Evolutionary conservation across 2,113 vertebrate species (phyloP), one percentile per base, ranked within the genome.

Genomic region (Leptosomus discolor): DNA sequence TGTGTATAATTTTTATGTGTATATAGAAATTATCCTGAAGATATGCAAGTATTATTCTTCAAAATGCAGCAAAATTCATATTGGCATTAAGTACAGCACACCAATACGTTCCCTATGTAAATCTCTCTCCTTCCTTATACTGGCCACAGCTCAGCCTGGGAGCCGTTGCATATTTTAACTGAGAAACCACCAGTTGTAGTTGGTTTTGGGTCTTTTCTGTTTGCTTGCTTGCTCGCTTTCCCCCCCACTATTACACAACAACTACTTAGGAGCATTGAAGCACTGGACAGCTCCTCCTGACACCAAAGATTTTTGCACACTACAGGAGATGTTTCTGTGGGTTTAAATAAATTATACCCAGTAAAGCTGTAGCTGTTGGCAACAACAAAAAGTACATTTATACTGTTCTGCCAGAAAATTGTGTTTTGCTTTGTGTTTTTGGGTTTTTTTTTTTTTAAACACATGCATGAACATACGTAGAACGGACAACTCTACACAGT

Each of bases 271-370:
- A 85, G 91, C 36, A 64, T 0, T 27, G 53, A 85, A 71, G 43
- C 46, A 71, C 80, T 87, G 92, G 88, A 92, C 91, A 97, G 88
- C 83, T 91, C 84, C 94, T 88, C 45, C 56, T 51, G 56, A 70
- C 30, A 39, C 15, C 7, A 18, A 43, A 41, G 27, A 75, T 12
- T 48, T 53, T 36, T 73, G 69, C 39, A 51, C 15, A 4, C 57
- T 37, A 63, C 18, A 86, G 14, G 20, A 88, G 48, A 39, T 41
- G 23, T 67, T 92, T 75, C 77, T 68, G 34, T 41, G 39, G 43
- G 36, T 85, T 97, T 92, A 90, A 71, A 82, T 29, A 74, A 84
- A 74, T 51, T 68, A 58, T 20, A 39, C 7, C 32, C 43, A 53
- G 15, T 32, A 89, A 70, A 48, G 26, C 32, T 56, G 54, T 12